A percentile compares a stretch with the other conserved stretches of the same genome.
These are phyloP conservation scores for Camponotus floridanus DNA, from an alignment of 1,140 invertebrate species.

Conservation along the genomic window DNA sequence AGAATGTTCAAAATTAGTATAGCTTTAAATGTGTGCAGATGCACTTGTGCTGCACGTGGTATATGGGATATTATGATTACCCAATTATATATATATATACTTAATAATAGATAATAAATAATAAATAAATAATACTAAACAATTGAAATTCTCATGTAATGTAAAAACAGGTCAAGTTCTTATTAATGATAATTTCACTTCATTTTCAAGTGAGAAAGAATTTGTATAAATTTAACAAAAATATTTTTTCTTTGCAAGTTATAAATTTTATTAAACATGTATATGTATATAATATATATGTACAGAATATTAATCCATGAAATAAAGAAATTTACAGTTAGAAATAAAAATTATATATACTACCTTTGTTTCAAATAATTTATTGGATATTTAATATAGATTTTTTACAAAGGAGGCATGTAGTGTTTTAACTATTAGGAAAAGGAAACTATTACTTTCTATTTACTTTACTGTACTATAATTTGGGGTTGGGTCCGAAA, in stretches of 20 bases:
- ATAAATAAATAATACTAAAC: neutral
- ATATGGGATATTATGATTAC: neutral
- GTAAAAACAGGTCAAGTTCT: slow-evolving; percentile 19
- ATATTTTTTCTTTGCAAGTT: slow-evolving; percentile 28
- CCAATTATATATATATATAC: too few relatives aligned
- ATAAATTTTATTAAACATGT: slow-evolving; percentile 58
- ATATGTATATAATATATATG: slow-evolving; percentile 61
- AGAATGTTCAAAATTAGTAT: neutral
- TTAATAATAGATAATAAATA: too few relatives aligned
- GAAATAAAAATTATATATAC: slow-evolving; percentile 22
- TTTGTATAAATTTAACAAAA: slow-evolving; percentile 44
- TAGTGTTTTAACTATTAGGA: neutral
- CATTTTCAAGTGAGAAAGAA: slow-evolving; percentile 19
- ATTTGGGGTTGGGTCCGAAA: slow-evolving; percentile 81
- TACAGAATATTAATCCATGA: slow-evolving; percentile 62
- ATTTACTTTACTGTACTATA: slow-evolving; percentile 59
- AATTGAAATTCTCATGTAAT: neutral
- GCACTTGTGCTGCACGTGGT: neutral
- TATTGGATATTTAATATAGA: slow-evolving; percentile 30
- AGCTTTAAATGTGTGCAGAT: slow-evolving; percentile 16
- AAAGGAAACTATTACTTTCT: neutral
- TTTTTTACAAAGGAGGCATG: neutral
- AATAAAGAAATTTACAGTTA: slow-evolving; percentile 76
- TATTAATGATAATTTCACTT: neutral
- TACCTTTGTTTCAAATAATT: slow-evolving; percentile 33